Conservation (phyloP, 2,888 invertebrate species). For the Chouioia cunea region DNA sequence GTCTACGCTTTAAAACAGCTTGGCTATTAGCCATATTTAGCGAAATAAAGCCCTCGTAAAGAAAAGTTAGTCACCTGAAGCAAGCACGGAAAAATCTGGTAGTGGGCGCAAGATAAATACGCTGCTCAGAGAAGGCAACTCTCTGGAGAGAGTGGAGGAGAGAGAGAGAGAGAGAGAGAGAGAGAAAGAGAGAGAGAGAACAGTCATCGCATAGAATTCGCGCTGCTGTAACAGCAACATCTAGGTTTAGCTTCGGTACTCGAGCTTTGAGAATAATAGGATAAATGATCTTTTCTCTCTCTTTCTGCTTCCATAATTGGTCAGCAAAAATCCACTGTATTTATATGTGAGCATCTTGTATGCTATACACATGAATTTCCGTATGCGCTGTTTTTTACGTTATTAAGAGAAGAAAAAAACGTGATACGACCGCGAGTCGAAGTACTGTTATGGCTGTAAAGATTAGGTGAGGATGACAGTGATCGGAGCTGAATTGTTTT, state of each 20-base stretch:
- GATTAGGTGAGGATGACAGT: too few relatives aligned
- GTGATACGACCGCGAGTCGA: too few relatives aligned
- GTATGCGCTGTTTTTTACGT: too few relatives aligned
- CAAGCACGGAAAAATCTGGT: slow-evolving; percentile 2
- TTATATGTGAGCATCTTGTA: too few relatives aligned
- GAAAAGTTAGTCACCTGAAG: slow-evolving; percentile 41
- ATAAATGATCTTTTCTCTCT: slow-evolving; percentile 51
- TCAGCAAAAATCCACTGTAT: slow-evolving; percentile 4
- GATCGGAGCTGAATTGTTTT: too few relatives aligned
- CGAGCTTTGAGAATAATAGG: slow-evolving; percentile 57
- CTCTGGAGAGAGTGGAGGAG: neutral
- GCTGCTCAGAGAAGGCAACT: neutral
- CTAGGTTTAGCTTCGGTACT: slow-evolving; percentile 33
- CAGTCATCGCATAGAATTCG: neutral
- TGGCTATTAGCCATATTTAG: slow-evolving; percentile 38
- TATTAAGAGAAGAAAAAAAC: too few relatives aligned
- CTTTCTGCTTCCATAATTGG: slow-evolving; percentile 7
- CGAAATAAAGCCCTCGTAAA: slow-evolving; percentile 53
- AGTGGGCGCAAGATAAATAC: too few relatives aligned
- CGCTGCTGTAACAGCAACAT: neutral
- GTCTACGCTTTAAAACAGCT: too few relatives aligned
- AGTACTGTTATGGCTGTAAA: too few relatives aligned
- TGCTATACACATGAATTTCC: too few relatives aligned
- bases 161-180: neutral
- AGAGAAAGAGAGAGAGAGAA: neutral